Conservation (phyloP, 2,888 invertebrate genomes). For the Leptinotarsa juncta region DNA sequence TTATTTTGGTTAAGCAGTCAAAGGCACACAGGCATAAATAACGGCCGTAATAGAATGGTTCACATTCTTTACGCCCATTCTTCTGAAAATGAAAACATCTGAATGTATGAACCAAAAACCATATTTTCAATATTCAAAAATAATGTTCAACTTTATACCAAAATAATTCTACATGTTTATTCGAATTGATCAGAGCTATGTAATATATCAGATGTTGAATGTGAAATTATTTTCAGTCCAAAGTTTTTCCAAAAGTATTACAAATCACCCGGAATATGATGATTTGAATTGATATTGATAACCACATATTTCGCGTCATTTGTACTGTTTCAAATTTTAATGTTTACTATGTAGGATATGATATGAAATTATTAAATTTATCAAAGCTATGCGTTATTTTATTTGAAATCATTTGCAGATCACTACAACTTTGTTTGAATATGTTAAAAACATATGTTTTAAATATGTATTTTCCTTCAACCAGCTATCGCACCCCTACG, state of each 20-base stretch:
- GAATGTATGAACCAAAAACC: too few relatives aligned
- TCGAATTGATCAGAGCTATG: constrained; percentile 21
- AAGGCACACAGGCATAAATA: too few relatives aligned
- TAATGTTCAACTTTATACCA: background rate
- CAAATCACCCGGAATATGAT: background rate
- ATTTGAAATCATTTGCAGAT: background rate
- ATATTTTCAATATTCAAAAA: too few relatives aligned
- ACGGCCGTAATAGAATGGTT: too few relatives aligned
- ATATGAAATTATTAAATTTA: constrained; percentile 10
- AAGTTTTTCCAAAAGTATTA: constrained; percentile 8
- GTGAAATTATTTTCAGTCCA: constrained; percentile 24
- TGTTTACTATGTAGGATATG: constrained; percentile 6
- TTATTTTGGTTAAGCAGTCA: constrained; percentile 17
- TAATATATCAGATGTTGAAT: constrained; percentile 29
- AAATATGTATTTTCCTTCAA: too few relatives aligned
- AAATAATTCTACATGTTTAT: background rate
- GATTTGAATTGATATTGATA: background rate
- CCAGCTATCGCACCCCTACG: too few relatives aligned
- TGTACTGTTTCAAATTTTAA: background rate
- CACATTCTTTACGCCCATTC: too few relatives aligned
- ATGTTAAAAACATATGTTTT: too few relatives aligned
- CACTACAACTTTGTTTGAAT: too few relatives aligned
- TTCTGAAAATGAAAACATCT: too few relatives aligned
- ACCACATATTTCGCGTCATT: background rate
- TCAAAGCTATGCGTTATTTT: background rate